Evolutionary conservation across 2,888 invertebrate genomes (phyloP).

Genomic region (Megaustenia siamemsis): DNA sequence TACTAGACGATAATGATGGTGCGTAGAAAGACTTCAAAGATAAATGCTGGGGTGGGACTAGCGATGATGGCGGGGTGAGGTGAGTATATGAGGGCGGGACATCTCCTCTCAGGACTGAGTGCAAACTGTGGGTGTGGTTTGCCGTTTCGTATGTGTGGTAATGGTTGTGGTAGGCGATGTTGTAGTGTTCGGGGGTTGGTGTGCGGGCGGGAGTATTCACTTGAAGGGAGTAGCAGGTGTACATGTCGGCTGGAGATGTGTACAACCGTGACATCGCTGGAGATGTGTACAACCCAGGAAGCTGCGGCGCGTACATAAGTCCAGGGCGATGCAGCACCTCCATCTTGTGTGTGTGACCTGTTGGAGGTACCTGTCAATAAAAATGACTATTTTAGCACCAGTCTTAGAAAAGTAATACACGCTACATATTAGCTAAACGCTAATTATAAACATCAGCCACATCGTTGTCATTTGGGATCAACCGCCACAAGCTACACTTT

Average conservation of each 20-base stretch:
- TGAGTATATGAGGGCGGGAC: constrained; percentile 72
- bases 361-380: neutral
- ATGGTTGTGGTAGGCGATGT: constrained; percentile 27
- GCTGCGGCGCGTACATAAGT: constrained; percentile 48
- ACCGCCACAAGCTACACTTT: too few species aligned
- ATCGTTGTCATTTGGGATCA: too few species aligned
- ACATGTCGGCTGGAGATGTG: constrained; percentile 54
- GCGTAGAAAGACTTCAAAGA: too few species aligned
- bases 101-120: constrained; percentile 71
- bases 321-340: constrained; percentile 59
- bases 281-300: constrained; percentile 41
- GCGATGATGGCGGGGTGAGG: constrained; percentile 58
- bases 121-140: constrained; percentile 60
- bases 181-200: constrained; percentile 47
- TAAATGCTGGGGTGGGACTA: constrained; percentile 31
- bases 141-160: constrained; percentile 21
- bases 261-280: constrained; percentile 52
- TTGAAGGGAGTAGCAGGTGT: constrained; percentile 59
- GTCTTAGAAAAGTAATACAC: too few species aligned
- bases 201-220: constrained; percentile 51
- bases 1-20: constrained; percentile 10
- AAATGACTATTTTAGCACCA: too few species aligned
- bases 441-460: too few species aligned
- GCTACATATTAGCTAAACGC: too few species aligned
- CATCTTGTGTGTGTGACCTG: constrained; percentile 48